Base-by-base conservation (phyloP, 2,113 vertebrate genomes). In the Misgurnus mizolepis region DNA sequence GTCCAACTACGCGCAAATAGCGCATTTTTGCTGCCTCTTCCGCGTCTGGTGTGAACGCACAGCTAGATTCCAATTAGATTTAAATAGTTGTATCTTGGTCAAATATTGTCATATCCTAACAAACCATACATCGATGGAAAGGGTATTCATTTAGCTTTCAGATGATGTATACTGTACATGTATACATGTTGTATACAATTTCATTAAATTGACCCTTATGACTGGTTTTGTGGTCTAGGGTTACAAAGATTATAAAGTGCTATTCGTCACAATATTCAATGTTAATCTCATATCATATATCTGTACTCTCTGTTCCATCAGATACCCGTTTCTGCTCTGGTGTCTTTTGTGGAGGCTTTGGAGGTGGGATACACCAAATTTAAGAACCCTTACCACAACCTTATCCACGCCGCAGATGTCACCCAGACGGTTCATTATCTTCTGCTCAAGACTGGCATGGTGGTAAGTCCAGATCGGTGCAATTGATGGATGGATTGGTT, bases 381-480 rank as follows among this genome's bases (percentile, higher is more conserved):
- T 89, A 97, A 95, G 92, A 99, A 99, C 88, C 97, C 97, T 0
- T 99, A 99, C 84, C 97, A 99, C 90, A 99, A 98, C 78, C 90
- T 99, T 69, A 92, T 96, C 87, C 97, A 98, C 0, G 97, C 97
- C 0, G 97, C 97, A 5, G 97, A 99, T 0, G 96, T 99, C 76
- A 97, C 97, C 11, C 97, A 99, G 91, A 98, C 97, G 0, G 95
- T 98, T 17, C 97, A 99, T 88, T 96, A 95, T 84, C 93, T 99
- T 62, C 93, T 99, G 41, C 94, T 97, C 74, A 97, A 96, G 88
- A 95, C 96, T 15, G 97, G 97, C 39, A 87, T 96, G 76, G 93
- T 89, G 85, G 97, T 98, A 87, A 91, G 96, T 71, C n/a, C 27
- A 67, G 1, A 39, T 41, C 4, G 60, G 34, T 7, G 11, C 12